Evolutionary conservation across 2,113 vertebrate genomes (phyloP), one percentile per base, ranked within the genome.

Genomic region (Falco punctatus): DNA sequence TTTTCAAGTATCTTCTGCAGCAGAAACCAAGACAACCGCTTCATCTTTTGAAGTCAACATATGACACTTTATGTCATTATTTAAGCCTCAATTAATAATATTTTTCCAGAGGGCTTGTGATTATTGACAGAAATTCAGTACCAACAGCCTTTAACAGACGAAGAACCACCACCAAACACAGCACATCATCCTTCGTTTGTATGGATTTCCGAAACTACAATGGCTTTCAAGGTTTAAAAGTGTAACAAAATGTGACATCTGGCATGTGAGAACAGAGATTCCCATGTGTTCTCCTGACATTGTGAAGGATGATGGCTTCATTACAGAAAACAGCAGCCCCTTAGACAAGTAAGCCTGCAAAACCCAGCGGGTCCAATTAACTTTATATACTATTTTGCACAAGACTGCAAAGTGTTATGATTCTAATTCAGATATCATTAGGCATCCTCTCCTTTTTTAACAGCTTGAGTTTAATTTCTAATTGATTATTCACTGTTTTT

Each of bases 351-450:
- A 51, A 89, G 52, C 16, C 16, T 86, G 40, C 22, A 89, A 94
- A 93, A 84, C 38, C 42, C 85, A 87, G 32, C 26, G 69, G 30
- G 65, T 90, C 44, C 73, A 96, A 91, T 94, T 92, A 93, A 80
- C 49, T 79, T 91, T 17, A 85, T 48, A 91, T 22, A 69, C 57
- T 65, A 33, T 70, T 95, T 90, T 88, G 30, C 0, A 1, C 35
- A 62, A 81, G 52, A 81, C 5, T 58, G 42, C 33, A 61, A 66
- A 82, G 42, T 26, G 13, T 28, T 82, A 72, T 44, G 46, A 88
- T 72, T 86, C n/a, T 54, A 74, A 88, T 73, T 88, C 38, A 67
- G n/a, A 40, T 88, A 86, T 83, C 70, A 92, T 67, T 90, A 93
- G 61, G 55, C 33, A 74, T 48, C 5, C 27, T 71, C 28, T 81